Conservation (phyloP, 1,140 invertebrate species). For the Bombus sibiricus region DNA sequence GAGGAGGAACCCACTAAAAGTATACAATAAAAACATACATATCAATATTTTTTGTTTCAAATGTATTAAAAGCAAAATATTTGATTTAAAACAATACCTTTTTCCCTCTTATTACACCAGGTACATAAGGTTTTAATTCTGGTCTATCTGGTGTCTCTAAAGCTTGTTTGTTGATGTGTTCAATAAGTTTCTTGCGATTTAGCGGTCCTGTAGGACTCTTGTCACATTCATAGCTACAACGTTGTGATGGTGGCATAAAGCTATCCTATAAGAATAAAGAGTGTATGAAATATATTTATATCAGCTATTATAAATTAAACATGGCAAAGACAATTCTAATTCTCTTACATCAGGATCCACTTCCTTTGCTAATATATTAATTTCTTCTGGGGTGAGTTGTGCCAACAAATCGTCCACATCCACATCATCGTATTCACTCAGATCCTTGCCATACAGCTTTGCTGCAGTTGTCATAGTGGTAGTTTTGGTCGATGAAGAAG, state of each 20-base stretch:
- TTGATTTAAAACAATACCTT: conserved; percentile 84
- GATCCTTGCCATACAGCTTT: conserved; percentile 95
- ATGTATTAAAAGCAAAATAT: background rate
- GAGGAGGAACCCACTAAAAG: conserved; percentile 91
- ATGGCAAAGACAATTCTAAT: background rate
- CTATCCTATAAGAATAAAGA: conserved; percentile 90
- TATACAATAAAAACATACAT: conserved; percentile 11
- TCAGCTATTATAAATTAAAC: background rate
- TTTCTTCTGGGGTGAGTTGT: conserved; percentile 97
- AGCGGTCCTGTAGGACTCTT: conserved; percentile 97
- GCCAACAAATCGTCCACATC: conserved; percentile 98
- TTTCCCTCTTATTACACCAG: conserved; percentile 95
- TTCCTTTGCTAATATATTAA: conserved; percentile 98
- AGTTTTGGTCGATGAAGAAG: conserved; percentile 92
- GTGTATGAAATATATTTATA: background rate
- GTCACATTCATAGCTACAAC: conserved; percentile 97
- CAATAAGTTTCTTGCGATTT: conserved; percentile 97
- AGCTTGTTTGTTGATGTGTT: conserved; percentile 99
- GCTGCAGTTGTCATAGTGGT: conserved; percentile 94
- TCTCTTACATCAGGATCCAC: conserved; percentile 99
- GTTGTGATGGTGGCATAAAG: conserved; percentile 96
- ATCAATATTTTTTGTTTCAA: background rate
- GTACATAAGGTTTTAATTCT: conserved; percentile 95
- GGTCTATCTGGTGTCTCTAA: conserved; percentile 98
- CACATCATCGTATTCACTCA: conserved; percentile 96